Conservation (phyloP, 1,140 invertebrate genomes). For the Procambarus clarkii region DNA sequence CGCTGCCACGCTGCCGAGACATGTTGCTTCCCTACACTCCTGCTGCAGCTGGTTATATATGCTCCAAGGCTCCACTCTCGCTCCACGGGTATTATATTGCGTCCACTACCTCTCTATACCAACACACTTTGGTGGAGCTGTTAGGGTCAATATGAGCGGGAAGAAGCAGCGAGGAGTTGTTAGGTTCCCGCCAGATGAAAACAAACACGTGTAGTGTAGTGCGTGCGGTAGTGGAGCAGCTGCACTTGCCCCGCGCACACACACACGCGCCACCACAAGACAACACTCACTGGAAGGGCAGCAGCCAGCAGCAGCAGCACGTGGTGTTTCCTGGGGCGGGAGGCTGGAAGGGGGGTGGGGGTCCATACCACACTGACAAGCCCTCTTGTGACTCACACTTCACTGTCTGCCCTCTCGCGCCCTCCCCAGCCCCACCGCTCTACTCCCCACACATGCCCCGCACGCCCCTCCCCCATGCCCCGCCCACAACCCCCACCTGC, state of each 20-base stretch:
- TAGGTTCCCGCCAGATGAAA: not conserved
- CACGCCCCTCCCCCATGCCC: not conserved
- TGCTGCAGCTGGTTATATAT: not conserved
- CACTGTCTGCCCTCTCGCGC: not conserved
- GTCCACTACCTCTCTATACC: too few species aligned
- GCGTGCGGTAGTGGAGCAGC: not conserved
- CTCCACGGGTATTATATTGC: too few species aligned
- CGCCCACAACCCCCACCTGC: not conserved
- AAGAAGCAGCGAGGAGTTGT: not conserved
- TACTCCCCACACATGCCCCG: not conserved
- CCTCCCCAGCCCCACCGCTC: not conserved
- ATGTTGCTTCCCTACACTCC: not conserved
- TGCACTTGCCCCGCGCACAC: not conserved
- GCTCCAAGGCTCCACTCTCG: too few species aligned
- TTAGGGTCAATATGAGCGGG: not conserved
- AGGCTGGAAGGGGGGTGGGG: not conserved
- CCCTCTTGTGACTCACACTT: not conserved
- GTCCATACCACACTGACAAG: not conserved
- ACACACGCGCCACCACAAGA: not conserved
- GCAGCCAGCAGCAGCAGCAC: not conserved
- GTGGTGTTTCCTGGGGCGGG: conserved; percentile 9
- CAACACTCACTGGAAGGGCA: not conserved
- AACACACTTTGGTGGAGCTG: too few species aligned
- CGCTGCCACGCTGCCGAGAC: not conserved
- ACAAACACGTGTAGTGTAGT: not conserved